A percentile compares a stretch with the other conserved stretches of the same genome.
These are phyloP conservation scores for Drosophila santomea DNA, from an alignment of 1,140 invertebrate species.

Conservation along the genomic window DNA sequence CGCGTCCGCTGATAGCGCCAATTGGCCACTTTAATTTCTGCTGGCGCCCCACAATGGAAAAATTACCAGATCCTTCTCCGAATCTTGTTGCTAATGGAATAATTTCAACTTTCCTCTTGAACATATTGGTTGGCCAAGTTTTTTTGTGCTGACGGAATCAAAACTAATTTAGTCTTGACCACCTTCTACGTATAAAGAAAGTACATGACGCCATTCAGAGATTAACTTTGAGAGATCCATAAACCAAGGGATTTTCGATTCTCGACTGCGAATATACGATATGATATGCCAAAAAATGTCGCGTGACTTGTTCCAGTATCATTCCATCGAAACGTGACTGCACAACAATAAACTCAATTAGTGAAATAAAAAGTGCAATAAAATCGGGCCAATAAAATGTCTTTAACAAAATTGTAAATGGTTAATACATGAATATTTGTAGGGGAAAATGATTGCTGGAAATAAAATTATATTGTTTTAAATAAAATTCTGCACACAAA, in stretches of 20 bases:
- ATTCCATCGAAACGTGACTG: conserved; percentile 51
- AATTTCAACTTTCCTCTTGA: background rate
- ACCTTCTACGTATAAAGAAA: conserved; percentile 14
- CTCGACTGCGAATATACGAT: background rate
- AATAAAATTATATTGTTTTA: too few relatives aligned
- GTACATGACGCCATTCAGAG: conserved; percentile 28
- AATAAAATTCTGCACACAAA: background rate
- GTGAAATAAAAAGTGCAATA: background rate
- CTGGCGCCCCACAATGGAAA: conserved; percentile 22
- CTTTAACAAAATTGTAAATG: conserved; percentile 1
- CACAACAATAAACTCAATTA: conserved; percentile 27
- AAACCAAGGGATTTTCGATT: conserved; percentile 31
- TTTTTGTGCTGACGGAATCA: conserved; percentile 19
- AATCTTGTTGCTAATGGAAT: conserved; percentile 18
- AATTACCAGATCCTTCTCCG: conserved; percentile 20
- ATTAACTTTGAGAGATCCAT: conserved; percentile 31
- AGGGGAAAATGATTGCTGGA: too few relatives aligned
- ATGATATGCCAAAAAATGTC: conserved; percentile 1
- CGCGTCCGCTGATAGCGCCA: conserved; percentile 40
- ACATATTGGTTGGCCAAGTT: background rate
- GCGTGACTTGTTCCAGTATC: conserved; percentile 11
- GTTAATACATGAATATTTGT: background rate
- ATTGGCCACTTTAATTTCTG: conserved; percentile 3
- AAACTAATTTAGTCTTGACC: background rate
- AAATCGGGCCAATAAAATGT: conserved; percentile 8